Evolutionary conservation across 1,140 invertebrate species (phyloP), one percentile per base, ranked within the genome.

Genomic region (Leptinotarsa defecta): DNA sequence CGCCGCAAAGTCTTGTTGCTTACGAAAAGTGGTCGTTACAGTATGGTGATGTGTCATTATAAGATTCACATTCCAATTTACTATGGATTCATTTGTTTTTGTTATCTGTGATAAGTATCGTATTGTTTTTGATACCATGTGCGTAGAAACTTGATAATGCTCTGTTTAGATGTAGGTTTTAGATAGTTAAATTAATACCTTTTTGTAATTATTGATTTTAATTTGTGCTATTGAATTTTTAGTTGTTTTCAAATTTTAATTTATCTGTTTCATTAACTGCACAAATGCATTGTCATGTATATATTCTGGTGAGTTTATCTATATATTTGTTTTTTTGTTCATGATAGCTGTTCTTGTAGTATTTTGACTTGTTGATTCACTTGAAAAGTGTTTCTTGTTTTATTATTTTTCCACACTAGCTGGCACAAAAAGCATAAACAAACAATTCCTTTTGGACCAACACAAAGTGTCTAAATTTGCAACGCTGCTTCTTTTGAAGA

Each of bases 21-120:
- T 98, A 98, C 85, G 93, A 96, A 85, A 95, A 96, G 84, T 99
- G 96, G 96, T 98, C 97, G 81, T 89, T 93, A 77, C 93, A 95
- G 78, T 98, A 94, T 87, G 97, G 96, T 19, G 97, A 97, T 81
- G 89, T 95, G 48, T 93, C 92, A 79, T 86, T 92, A 78, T 94
- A 83, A 65, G 67, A 74, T 52, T 75, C 62, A 73, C 71, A 73
- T 73, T 73, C 71, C 71, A 20, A 57, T 2, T 65, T 52, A 71
- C n/a, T 57, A 57, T 57, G 52, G n/a, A 57, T 57, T 57, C 52
- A n/a, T 57, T 74, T 65, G 22, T 65, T 65, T 74, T 73, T 68
- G n/a, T 68, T 68, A 74, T 74, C 73, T 74, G 73, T 74, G 73
- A 74, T 74, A 74, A 68, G 73, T 69, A 74, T 62, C n/a, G 17